Evolutionary conservation across 2,888 invertebrate genomes (phyloP).

Genomic region (Pachymerium ferrugineum): DNA sequence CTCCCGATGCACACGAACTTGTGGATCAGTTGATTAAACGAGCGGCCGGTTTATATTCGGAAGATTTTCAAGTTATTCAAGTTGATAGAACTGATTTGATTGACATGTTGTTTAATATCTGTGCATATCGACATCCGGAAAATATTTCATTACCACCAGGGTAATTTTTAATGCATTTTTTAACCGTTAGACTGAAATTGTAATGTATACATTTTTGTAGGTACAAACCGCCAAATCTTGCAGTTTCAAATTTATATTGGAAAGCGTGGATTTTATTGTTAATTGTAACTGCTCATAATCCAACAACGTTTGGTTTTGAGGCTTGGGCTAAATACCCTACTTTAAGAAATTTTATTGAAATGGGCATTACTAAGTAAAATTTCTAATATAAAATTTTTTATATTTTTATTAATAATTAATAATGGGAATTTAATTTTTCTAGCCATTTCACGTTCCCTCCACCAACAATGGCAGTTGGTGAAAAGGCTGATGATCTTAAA

Average conservation of each 20-base stretch:
- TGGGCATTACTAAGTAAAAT: slow-evolving; percentile 88
- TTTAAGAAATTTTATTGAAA: slow-evolving; percentile 83
- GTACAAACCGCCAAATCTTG: slow-evolving; percentile 78
- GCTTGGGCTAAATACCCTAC: slow-evolving; percentile 90
- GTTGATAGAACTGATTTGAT: slow-evolving; percentile 62
- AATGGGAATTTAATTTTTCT: slow-evolving; percentile 38
- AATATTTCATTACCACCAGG: slow-evolving; percentile 80
- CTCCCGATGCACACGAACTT: slow-evolving; percentile 78
- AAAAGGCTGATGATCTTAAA: slow-evolving; percentile 57
- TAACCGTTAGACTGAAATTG: too few relatives aligned
- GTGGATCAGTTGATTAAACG: slow-evolving; percentile 76
- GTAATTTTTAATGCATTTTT: slow-evolving; percentile 50
- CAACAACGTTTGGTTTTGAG: slow-evolving; percentile 72
- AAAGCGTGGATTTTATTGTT: slow-evolving; percentile 84
- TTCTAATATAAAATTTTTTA: slow-evolving; percentile 41
- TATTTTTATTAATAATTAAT: background rate
- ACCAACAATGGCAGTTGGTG: slow-evolving; percentile 58
- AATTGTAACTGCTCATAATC: slow-evolving; percentile 88
- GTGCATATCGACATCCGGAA: slow-evolving; percentile 87
- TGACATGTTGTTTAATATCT: slow-evolving; percentile 82
- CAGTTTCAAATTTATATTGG: slow-evolving; percentile 90
- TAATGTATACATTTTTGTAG: slow-evolving; percentile 43
- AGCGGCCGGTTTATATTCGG: slow-evolving; percentile 69
- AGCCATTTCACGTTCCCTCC: slow-evolving; percentile 67
- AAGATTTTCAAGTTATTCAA: slow-evolving; percentile 49